phyloP scores from a whole-genome alignment of 2,888 invertebrate genomes.

The Ichneumon xanthorius region DNA sequence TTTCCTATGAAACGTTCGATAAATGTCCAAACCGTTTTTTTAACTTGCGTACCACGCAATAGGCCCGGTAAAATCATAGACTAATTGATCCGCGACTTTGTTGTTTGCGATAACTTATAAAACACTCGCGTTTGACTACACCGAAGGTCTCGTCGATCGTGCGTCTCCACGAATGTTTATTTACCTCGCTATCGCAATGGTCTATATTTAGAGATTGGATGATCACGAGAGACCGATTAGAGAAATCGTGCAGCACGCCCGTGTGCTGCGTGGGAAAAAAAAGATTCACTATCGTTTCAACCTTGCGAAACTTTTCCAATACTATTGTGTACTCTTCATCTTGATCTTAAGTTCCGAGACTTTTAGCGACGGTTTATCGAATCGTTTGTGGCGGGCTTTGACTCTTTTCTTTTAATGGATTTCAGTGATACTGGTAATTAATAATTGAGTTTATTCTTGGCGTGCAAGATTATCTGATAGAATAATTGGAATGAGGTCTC shows the following conservation, averaged over 20 bases:
- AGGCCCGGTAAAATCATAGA: neutral
- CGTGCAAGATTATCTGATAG: neutral
- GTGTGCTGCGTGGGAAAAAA: neutral
- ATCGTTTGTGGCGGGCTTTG: neutral
- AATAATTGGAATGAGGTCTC: neutral
- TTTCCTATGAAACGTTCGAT: no score
- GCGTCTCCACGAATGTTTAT: conserved; percentile 45
- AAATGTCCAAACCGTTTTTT: no score
- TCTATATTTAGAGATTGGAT: conserved; percentile 56
- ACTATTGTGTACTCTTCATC: neutral
- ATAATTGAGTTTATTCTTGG: neutral
- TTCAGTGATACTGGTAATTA: neutral
- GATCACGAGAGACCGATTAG: conserved; percentile 39
- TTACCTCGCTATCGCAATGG: conserved; percentile 38
- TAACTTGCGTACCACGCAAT: neutral
- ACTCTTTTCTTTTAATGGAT: neutral
- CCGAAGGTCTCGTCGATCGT: conserved; percentile 4
- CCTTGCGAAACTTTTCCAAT: conserved; percentile 3
- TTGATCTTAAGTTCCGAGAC: neutral
- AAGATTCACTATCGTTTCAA: neutral
- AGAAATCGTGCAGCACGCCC: conserved; percentile 6
- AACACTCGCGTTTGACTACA: neutral
- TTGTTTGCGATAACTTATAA: conserved; percentile 16
- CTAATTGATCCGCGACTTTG: conserved; percentile 10
- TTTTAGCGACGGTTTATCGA: neutral